Evolutionary conservation across 2,888 invertebrate genomes (phyloP).

Genomic region (Cacoxenus indagator): DNA sequence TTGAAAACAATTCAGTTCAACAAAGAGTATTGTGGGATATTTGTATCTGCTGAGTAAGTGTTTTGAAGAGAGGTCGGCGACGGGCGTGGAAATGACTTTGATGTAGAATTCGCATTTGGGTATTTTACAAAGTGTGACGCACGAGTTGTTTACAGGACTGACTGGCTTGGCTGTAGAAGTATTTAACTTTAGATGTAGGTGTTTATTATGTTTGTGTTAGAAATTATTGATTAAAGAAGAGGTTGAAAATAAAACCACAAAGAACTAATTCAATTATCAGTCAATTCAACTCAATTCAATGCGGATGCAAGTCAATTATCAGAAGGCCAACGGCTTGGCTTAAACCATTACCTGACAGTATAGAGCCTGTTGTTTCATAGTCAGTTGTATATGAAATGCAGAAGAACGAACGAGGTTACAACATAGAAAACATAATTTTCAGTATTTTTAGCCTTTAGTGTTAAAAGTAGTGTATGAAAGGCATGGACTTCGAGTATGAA

Average conservation of each 20-base stretch:
- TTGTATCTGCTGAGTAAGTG: conserved; percentile 19
- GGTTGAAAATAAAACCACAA: background rate
- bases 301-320: conserved; percentile 17
- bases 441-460: background rate
- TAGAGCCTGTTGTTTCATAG: conserved; percentile 63
- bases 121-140: background rate
- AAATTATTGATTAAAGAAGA: background rate
- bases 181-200: background rate
- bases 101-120: background rate
- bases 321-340: conserved; percentile 4
- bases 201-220: conserved; percentile 6
- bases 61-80: too few species aligned
- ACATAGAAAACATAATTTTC: conserved; percentile 8
- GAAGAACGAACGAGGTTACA: conserved; percentile 14
- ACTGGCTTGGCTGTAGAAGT: background rate
- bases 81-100: conserved; percentile 12
- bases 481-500: too few species aligned
- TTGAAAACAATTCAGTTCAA: background rate
- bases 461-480: background rate
- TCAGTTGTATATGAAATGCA: conserved; percentile 28
- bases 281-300: conserved; percentile 28
- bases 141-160: background rate
- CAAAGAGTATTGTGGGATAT: background rate
- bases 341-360: conserved; percentile 70
- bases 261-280: conserved; percentile 40